Percentiles rank a stretch among this genome's conserved stretches.
These are phyloP conservation scores for Gallinago undulata DNA, from an alignment of 2,113 vertebrate genomes.

Conservation along the genomic window DNA sequence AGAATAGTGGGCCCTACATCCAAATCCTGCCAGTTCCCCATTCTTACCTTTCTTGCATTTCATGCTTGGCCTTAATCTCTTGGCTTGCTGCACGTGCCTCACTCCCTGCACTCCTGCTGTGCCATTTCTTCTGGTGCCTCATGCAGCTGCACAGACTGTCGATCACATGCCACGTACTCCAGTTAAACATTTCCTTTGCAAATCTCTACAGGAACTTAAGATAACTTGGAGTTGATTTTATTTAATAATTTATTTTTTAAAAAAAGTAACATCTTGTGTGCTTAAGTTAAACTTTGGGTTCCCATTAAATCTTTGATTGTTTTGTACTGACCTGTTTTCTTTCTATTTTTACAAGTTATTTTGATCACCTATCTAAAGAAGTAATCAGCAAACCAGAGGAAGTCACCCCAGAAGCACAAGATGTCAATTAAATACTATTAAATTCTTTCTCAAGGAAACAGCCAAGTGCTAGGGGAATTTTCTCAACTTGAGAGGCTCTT, in stretches of 20 bases:
- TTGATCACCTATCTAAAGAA: not conserved
- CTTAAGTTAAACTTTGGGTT: not conserved
- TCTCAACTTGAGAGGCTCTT: not conserved
- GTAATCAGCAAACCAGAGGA: not conserved
- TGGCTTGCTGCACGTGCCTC: not conserved
- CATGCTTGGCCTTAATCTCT: fast-evolving
- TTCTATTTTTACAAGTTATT: not conserved
- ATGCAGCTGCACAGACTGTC: not conserved
- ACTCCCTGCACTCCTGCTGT: not conserved
- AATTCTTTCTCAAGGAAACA: not conserved
- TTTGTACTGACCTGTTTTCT: not conserved
- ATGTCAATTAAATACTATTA: not conserved
- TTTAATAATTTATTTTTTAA: not conserved
- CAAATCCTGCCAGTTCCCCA: not conserved
- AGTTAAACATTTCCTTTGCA: not conserved
- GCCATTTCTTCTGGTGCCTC: not conserved
- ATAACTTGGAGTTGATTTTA: not conserved
- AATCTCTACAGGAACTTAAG: not conserved
- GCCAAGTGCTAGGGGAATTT: not conserved
- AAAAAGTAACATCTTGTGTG: not conserved
- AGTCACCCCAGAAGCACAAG: not conserved
- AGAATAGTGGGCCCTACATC: not conserved
- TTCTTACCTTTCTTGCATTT: not conserved
- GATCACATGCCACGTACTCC: not conserved
- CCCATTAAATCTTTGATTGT: not conserved